Conservation (phyloP, 2,797 vertebrate species). For the Notolabrus celidotus region DNA sequence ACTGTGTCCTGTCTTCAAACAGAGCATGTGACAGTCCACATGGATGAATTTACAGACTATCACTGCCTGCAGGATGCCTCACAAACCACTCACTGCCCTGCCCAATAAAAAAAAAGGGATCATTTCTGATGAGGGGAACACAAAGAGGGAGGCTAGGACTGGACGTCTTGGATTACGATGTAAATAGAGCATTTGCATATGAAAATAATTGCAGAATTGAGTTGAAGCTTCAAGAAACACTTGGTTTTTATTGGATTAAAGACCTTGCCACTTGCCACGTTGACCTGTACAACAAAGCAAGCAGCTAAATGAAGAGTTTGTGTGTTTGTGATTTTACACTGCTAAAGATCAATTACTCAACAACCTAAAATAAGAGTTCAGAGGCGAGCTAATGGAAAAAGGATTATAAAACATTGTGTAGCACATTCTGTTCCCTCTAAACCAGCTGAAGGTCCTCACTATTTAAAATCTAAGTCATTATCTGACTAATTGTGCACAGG, state of each 20-base stretch:
- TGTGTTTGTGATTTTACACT: too few species aligned
- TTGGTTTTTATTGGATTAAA: too few species aligned
- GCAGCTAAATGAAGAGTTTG: too few species aligned
- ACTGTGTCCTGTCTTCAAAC: background rate
- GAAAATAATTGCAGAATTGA: slow-evolving; percentile 6
- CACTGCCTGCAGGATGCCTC: background rate
- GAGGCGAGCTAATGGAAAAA: background rate
- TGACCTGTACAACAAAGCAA: background rate
- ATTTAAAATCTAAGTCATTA: too few species aligned
- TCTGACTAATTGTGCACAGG: too few species aligned
- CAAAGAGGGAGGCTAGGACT: background rate
- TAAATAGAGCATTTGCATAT: background rate
- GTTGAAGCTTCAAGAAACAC: background rate
- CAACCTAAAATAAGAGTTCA: background rate
- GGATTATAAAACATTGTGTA: background rate
- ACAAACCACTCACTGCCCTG: background rate
- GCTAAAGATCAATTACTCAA: too few species aligned
- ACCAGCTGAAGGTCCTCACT: too few species aligned
- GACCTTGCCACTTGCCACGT: background rate
- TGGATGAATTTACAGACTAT: slow-evolving; percentile 5
- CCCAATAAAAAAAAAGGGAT: too few species aligned
- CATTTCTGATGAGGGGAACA: background rate
- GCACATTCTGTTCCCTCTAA: background rate
- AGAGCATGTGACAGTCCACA: slow-evolving; percentile 24
- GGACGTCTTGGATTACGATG: background rate